phyloP scores from a whole-genome alignment of 2,797 vertebrate genomes.

The Phataginus tetradactyla region DNA sequence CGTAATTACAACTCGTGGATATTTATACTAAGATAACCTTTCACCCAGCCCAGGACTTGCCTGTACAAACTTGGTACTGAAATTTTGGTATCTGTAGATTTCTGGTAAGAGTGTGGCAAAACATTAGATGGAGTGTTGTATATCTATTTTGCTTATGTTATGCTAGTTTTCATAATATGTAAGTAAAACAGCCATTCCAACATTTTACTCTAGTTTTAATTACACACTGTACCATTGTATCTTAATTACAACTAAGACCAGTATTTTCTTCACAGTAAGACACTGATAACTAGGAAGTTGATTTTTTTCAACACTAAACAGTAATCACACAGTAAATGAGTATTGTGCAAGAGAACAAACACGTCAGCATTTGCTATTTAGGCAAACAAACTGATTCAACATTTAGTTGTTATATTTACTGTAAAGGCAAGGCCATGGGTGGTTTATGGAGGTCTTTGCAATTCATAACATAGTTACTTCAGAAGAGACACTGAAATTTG shows the following conservation, averaged over 20 bases:
- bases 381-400: constrained; percentile 85
- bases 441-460: constrained; percentile 90
- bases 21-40: constrained; percentile 79
- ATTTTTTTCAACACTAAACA: constrained; percentile 85
- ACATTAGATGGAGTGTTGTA: constrained; percentile 83
- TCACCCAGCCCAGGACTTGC: constrained; percentile 84
- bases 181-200: constrained; percentile 87
- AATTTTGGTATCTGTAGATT: constrained; percentile 82
- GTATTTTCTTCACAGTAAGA: constrained; percentile 87
- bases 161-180: constrained; percentile 84
- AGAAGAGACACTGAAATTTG: constrained; percentile 85
- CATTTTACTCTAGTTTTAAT: constrained; percentile 89
- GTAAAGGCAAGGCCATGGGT: constrained; percentile 91
- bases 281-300: constrained; percentile 84
- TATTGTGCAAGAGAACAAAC: constrained; percentile 88
- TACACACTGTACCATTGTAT: constrained; percentile 88
- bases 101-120: constrained; percentile 84
- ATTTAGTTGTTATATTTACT: constrained; percentile 85
- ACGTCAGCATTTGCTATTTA: constrained; percentile 86
- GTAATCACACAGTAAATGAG: constrained; percentile 87
- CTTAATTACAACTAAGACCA: constrained; percentile 87
- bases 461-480: constrained; percentile 89
- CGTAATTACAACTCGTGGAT: constrained; percentile 79
- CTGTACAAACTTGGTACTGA: constrained; percentile 85
- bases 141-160: constrained; percentile 83